These are phyloP conservation scores for Ptychoptera contaminata DNA, from an alignment of 2,888 invertebrate genomes.

Conservation along the genomic window DNA sequence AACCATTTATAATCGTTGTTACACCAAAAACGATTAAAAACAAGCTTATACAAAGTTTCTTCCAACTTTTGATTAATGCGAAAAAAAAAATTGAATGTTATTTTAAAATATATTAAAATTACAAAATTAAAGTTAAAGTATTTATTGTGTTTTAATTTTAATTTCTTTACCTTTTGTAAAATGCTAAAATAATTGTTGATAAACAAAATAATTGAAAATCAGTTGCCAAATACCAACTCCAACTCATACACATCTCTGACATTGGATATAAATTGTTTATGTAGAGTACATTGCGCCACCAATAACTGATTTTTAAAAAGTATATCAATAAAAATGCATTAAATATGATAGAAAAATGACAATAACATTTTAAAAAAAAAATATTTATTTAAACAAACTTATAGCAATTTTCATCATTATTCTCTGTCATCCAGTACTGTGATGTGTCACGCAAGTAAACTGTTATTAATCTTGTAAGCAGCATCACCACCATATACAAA, in stretches of 20 bases:
- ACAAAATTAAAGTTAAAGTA: too few species aligned
- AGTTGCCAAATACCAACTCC: constrained; percentile 13
- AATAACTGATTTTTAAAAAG: constrained; percentile 18
- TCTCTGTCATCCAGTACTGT: constrained; percentile 25
- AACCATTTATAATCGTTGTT: too few species aligned
- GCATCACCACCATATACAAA: constrained; percentile 28
- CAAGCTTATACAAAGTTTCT: too few species aligned
- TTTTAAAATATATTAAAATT: too few species aligned
- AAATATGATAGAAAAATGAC: too few species aligned
- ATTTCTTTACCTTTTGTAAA: constrained; percentile 6
- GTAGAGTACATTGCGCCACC: constrained; percentile 37
- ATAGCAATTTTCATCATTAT: constrained; percentile 27
- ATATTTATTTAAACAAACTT: constrained; percentile 12
- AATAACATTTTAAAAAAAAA: too few species aligned
- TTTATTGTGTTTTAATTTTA: too few species aligned
- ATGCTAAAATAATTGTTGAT: constrained; percentile 8
- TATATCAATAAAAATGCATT: not conserved
- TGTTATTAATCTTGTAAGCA: constrained; percentile 28
- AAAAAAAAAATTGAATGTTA: too few species aligned
- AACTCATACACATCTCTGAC: constrained; percentile 13
- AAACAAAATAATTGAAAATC: constrained; percentile 14
- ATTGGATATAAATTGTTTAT: constrained; percentile 15
- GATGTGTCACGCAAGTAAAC: constrained; percentile 26
- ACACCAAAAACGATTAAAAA: too few species aligned
- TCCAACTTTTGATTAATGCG: too few species aligned